Base-by-base conservation (phyloP, 2,113 vertebrate species). In the Pithys albifrons region DNA sequence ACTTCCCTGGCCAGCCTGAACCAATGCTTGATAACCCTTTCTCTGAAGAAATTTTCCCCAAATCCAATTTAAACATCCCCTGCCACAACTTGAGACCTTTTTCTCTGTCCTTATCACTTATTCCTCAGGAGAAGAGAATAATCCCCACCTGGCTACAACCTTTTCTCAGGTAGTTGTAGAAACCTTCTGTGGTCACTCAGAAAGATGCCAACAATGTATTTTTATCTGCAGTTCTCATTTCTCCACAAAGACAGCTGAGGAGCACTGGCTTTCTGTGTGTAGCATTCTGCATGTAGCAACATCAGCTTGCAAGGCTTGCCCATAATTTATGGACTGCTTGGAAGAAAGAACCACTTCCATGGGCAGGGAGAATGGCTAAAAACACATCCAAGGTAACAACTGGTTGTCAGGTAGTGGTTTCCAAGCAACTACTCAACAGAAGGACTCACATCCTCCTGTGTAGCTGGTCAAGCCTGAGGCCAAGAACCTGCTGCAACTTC, bases 151-250 rank as follows among this genome's bases (percentile, higher is more conserved):
- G 2, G 2, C 20, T 29, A 55, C 19, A 39, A 37, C 19, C 43
- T 48, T 14, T 45, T 31, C 58, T 61, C 19, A 48, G n/a, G 43
- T 37, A 48, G 33, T 23, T 61, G n/a, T 31, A 76, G 57, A 29
- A 25, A 39, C 14, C n/a, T n/a, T 79, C 49, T 7, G 9, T 24
- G 12, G 49, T 64, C 55, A 31, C 37, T 96, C 89, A 93, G 85
- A 92, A 91, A 97, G 84, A 89, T 74, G 91, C 35, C 93, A 69
- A 37, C 10, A 76, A 45, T 43, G 12, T 97, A 95, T 98, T 98
- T 98, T 98, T 96, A 96, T 77, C 94, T 93, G 86, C 90, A 95
- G 90, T 88, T 89, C 22, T 73, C 23, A 82, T 95, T 83, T 64
- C 73, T 94, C 84, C 54, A 71, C 90, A 97, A 94, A 96, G 62